Evolutionary conservation across 2,888 invertebrate species (phyloP), one percentile per base, ranked within the genome.

Genomic region (Zygogramma bicolorata): DNA sequence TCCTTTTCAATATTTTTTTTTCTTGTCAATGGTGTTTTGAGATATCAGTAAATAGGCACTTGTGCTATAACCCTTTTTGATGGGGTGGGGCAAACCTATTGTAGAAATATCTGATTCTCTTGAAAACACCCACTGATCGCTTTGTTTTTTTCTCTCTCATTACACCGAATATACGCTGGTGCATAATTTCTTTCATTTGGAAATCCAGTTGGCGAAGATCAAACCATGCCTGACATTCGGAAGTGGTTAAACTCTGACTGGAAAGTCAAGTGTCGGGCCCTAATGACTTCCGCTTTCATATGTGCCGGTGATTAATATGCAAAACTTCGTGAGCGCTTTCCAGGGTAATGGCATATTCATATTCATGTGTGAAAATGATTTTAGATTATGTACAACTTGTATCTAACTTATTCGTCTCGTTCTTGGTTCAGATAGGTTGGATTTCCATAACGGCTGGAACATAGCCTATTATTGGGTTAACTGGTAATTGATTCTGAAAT

Each of bases 341-440:
- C 25, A 25, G n/a, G 25, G 53, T 53, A 53, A 53, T 53, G 6
- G n/a, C 53, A 53, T 53, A 53, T 53, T 49, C 49, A 49, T 25
- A 49, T 49, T 53, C 53, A 53, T n/a, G 25, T 53, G 25, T n/a
- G 53, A 15, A 53, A 25, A 25, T 53, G 22, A 53, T 53, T 53
- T 25, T n/a, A n/a, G 25, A 25, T 53, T 5, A 53, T 25, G n/a
- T 22, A n/a, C 25, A 25, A 53, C 4, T 25, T 53, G 53, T n/a
- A 1, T 53, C n/a, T 27, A 1, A 25, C 49, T 25, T 3, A 49
- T 22, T 49, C 20, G 3, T 22, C 10, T 22, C 20, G 3, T 1
- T 46, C 13, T 20, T 22, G 8, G 10, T 3, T 10, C 6, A 2
- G 13, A 25, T 10, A 5, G 49, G 6, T 4, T 8, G 3, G 13